Percentiles rank a stretch among this genome's conserved stretches.
phyloP scores from a whole-genome alignment of 2,113 vertebrate genomes.

The Crotalus helleri region DNA sequence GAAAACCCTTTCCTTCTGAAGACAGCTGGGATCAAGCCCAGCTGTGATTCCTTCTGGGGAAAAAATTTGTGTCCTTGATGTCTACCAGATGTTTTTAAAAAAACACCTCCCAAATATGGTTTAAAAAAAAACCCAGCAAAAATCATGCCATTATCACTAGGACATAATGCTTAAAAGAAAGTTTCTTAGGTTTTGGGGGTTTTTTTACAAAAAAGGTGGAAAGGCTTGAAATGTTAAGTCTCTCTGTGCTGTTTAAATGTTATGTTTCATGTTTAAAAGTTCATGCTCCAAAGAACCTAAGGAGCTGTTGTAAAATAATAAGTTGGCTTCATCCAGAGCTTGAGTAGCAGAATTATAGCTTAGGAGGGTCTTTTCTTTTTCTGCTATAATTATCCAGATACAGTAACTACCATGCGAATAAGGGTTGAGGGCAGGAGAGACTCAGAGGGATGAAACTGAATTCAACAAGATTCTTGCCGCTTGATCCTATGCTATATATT shows the following conservation, averaged over 20 bases:
- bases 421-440: no score
- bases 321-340: neutral
- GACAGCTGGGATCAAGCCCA: constrained; percentile 31
- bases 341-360: neutral
- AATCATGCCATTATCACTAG: neutral
- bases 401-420: neutral
- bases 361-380: neutral
- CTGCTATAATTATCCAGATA: neutral
- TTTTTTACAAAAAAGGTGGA: neutral
- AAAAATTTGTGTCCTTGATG: constrained; percentile 42
- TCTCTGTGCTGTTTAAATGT: neutral
- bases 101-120: constrained; percentile 38
- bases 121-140: constrained; percentile 26
- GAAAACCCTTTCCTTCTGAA: neutral
- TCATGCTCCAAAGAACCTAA: neutral
- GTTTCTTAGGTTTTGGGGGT: neutral
- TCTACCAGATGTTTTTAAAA: constrained; percentile 41
- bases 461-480: neutral
- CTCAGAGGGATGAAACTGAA: neutral
- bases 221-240: neutral
- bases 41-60: constrained; percentile 28
- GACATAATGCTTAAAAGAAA: neutral
- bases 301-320: neutral
- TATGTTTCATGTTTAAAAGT: neutral
- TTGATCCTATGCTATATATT: neutral